Evolutionary conservation across 2,888 invertebrate species (phyloP).

Genomic region (Drosophila differens): DNA sequence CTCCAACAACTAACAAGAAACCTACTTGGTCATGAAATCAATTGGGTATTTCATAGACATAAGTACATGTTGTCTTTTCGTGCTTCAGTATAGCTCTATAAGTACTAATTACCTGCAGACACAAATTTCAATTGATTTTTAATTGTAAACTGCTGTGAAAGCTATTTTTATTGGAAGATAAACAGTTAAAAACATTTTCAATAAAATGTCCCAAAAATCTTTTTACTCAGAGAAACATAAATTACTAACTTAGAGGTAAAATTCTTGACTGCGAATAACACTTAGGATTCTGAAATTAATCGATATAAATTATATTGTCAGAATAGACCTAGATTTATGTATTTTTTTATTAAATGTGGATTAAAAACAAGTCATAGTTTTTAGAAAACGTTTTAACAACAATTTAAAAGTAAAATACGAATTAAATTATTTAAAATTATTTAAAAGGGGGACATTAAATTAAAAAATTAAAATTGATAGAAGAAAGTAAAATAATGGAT

Average conservation of each 20-base stretch:
- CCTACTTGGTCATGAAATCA: conserved; percentile 43
- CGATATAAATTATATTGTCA: not conserved
- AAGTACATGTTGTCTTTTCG: not conserved
- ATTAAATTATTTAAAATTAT: not conserved
- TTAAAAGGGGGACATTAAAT: not conserved
- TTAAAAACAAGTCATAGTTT: not conserved
- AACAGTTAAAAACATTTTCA: not conserved
- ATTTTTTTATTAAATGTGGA: not conserved
- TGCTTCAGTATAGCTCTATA: conserved; percentile 8
- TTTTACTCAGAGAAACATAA: not conserved
- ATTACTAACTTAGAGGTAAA: not conserved
- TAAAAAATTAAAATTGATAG: not conserved
- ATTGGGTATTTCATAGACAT: conserved; percentile 9
- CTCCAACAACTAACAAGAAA: conserved; percentile 8
- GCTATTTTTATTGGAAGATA: conserved; percentile 1
- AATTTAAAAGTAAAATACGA: not conserved
- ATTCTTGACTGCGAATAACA: not conserved
- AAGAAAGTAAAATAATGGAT: not conserved
- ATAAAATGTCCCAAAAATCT: not conserved
- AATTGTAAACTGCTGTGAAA: conserved; percentile 43
- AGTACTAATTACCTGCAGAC: conserved; percentile 63
- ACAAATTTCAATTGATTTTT: conserved; percentile 49
- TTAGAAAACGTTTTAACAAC: not conserved
- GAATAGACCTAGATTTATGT: not conserved
- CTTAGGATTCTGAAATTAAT: not conserved